Evolutionary conservation across 2,113 vertebrate genomes (phyloP), one percentile per base, ranked within the genome.

Genomic region (Austrofundulus limnaeus): DNA sequence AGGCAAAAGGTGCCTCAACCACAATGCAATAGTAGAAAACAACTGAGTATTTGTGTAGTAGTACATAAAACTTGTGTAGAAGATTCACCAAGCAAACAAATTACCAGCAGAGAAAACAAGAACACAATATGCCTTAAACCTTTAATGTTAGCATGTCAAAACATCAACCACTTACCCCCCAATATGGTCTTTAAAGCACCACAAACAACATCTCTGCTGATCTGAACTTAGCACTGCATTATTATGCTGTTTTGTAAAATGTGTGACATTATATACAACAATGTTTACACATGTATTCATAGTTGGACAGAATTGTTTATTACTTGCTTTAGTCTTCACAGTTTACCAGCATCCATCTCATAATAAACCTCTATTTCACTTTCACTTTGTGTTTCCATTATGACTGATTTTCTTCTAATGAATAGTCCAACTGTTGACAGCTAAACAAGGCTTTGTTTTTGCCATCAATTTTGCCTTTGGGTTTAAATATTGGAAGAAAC

Each of bases 391-490:
- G 39, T 51, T 60, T 54, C 24, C 8, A 34, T 50, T 51, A 7
- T 10, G 37, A 46, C 28, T 70, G 16, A 57, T 43, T 77, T 28
- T 42, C 47, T 63, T 38, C 16, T 34, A 52, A 60, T 61, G 39
- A 34, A 38, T 49, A 49, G 52, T 64, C 51, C 61, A 70, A 56
- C 43, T 62, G 66, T 67, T 61, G 25, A 70, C 60, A 46, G 56
- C 49, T 62, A 58, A 78, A 68, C 59, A 73, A 69, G 60, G 54
- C 59, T 72, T 61, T 1, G 34, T 58, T 71, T 73, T 43, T 49
- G 20, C 38, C 43, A 81, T 78, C 21, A 70, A 85, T 64, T 84
- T 75, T 58, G 17, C 51, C 28, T 66, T 28, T 37, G 7, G 42
- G 67, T 70, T 50, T 67, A 55, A 73, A 80, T 59, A 61, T 28